Evolutionary conservation across 1,140 invertebrate species (phyloP), one percentile per base, ranked within the genome.

Genomic region (Leptopilina boulardi): DNA sequence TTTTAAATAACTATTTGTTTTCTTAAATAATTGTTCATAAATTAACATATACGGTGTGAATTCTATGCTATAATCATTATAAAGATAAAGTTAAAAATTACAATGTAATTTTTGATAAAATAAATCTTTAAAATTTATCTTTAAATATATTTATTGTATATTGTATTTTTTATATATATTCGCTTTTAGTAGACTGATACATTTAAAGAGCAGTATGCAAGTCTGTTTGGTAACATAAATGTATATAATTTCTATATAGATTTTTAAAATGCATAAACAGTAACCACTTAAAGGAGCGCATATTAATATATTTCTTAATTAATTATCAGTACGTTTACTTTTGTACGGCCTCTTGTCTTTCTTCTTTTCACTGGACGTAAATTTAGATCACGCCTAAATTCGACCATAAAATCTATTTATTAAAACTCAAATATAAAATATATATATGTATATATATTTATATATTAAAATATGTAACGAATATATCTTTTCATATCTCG

Each of bases 111-210:
- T 10, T 10, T 19, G 30, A 71, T 56, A 38, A 5, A 18, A 56
- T 41, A 72, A 11, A 30, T 34, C 9, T 30, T 26, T 38, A 38
- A 15, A 3, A 56, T 41, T 82, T 81, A 84, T 82, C 75, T 81
- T 82, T 77, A 81, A 83, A 84, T 82, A 82, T 84, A 84, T 84
- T 84, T 84, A 82, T 84, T 66, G 59, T 82, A 84, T 41, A 79
- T 76, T 77, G n/a, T n/a, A n/a, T n/a, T n/a, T n/a, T n/a, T 3
- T 30, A 30, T 30, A 30, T 38, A 38, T 38, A 38, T 38, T 38
- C 34, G 34, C 26, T 82, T 78, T 77, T 82, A 82, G 76, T 83
- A 74, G 74, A 82, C 44, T 76, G 75, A 77, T 77, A 82, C 80
- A 81, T 77, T 80, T 71, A 83, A 71, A 78, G 51, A 74, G 76